phyloP scores from a whole-genome alignment of 2,113 vertebrate genomes.

The Gambusia affinis region DNA sequence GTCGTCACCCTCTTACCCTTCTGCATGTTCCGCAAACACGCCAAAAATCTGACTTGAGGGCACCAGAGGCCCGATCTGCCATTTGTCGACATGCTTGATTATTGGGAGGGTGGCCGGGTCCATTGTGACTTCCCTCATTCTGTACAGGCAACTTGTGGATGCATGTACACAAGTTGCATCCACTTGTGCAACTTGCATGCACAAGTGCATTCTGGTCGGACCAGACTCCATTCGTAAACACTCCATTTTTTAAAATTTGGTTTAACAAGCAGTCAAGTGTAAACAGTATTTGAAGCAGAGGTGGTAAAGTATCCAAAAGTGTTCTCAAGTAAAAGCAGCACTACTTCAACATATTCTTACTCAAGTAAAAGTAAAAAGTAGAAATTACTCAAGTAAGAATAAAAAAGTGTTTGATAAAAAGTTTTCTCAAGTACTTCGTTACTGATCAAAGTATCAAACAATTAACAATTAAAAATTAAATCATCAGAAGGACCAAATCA shows the following conservation, averaged over 20 bases:
- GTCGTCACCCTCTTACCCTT: slow-evolving; percentile 64
- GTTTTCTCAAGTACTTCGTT: too few species aligned
- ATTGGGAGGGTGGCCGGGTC: slow-evolving; percentile 15
- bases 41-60: slow-evolving; percentile 64
- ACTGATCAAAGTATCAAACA: too few species aligned
- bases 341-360: too few species aligned
- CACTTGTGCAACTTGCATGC: too few species aligned
- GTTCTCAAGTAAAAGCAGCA: too few species aligned
- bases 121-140: slow-evolving; percentile 30
- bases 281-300: slow-evolving; percentile 20
- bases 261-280: slow-evolving; percentile 41
- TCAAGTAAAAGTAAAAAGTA: too few species aligned
- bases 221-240: slow-evolving; percentile 35
- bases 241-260: slow-evolving; percentile 34
- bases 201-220: slow-evolving; percentile 19
- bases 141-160: slow-evolving; percentile 42
- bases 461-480: too few species aligned
- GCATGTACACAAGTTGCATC: too few species aligned
- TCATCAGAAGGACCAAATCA: too few species aligned
- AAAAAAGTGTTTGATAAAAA: too few species aligned
- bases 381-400: too few species aligned
- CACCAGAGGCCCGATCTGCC: slow-evolving; percentile 39
- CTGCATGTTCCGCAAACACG: slow-evolving; percentile 69
- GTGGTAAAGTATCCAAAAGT: too few species aligned
- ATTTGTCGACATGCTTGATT: slow-evolving; percentile 49